A percentile compares a stretch with the other conserved stretches of the same genome.
Conservation (phyloP, 2,888 invertebrate genomes). For the Callimorpha dominula region DNA sequence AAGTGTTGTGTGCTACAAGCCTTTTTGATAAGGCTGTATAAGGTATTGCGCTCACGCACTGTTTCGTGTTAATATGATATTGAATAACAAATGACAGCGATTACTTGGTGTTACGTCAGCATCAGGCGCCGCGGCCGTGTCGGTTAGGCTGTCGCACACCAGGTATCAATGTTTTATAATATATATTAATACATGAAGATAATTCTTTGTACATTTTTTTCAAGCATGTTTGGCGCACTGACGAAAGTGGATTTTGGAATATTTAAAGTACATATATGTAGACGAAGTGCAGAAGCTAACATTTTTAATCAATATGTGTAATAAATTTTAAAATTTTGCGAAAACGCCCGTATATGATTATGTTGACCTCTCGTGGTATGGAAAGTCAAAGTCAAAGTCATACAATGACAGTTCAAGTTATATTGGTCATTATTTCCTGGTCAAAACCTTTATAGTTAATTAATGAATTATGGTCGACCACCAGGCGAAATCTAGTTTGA, state of each 20-base stretch:
- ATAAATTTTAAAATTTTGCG: too few relatives aligned
- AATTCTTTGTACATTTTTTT: neutral
- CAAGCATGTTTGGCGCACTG: neutral
- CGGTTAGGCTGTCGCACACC: constrained; percentile 3
- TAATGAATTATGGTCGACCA: too few relatives aligned
- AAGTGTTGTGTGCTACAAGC: constrained; percentile 12
- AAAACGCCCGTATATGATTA: too few relatives aligned
- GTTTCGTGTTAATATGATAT: constrained; percentile 28
- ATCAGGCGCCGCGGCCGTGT: neutral
- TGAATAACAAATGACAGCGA: constrained; percentile 26
- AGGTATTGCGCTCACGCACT: constrained; percentile 11
- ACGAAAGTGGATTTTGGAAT: neutral
- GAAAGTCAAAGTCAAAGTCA: too few relatives aligned
- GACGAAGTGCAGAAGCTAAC: too few relatives aligned
- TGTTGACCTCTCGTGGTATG: too few relatives aligned
- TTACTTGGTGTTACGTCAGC: constrained; percentile 30
- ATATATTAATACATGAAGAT: constrained; percentile 8
- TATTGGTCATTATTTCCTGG: too few relatives aligned
- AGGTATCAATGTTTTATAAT: neutral
- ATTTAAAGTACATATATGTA: neutral
- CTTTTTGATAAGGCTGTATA: constrained; percentile 12
- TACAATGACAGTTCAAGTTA: too few relatives aligned
- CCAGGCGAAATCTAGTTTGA: too few relatives aligned
- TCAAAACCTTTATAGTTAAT: too few relatives aligned
- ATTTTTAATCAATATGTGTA: too few relatives aligned